Evolutionary conservation across 1,140 invertebrate species (phyloP), one percentile per base, ranked within the genome.

Genomic region (Fopius arisanus): DNA sequence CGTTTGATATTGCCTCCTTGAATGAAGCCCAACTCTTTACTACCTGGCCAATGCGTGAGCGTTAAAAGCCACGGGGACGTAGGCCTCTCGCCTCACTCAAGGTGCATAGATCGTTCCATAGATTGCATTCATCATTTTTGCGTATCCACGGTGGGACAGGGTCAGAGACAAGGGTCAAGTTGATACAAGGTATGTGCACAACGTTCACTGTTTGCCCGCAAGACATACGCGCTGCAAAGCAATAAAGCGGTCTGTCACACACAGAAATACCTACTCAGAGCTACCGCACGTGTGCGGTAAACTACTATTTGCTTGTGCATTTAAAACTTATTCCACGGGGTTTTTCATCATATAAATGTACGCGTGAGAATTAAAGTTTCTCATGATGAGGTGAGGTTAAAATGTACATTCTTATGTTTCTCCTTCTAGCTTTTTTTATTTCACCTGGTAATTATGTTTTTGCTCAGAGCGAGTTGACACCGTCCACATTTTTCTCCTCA

Each of bases 61-160:
- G 54, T 28, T 26, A 59, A 59, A 26, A 59, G 54, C 23, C 54
- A 59, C 23, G 54, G 54, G 23, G 54, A 59, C 54, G 54, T 23
- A 26, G 14, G 54, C 54, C 19, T 48, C 43, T 23, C 26, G 23
- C 54, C 54, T 59, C 54, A 59, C 54, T 59, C 54, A 70, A 73
- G 71, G 70, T 69, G 67, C 71, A 76, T 73, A 73, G 75, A 76
- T 76, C 66, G 59, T 54, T 76, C 68, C 62, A 71, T 62, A 73
- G 75, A 76, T 76, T 76, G 71, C 75, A 69, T 76, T 73, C 67
- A 72, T 76, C 75, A 76, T 76, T 76, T 76, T 76, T 73, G 54
- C 75, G 70, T 76, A 72, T 70, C 66, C 70, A 28, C 65, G 59
- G 59, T 28, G 67, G 67, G 70, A 76, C 75, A 76, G 71, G 70